Conservation (phyloP, 2,113 vertebrate species). For the Corvus cornix region DNA sequence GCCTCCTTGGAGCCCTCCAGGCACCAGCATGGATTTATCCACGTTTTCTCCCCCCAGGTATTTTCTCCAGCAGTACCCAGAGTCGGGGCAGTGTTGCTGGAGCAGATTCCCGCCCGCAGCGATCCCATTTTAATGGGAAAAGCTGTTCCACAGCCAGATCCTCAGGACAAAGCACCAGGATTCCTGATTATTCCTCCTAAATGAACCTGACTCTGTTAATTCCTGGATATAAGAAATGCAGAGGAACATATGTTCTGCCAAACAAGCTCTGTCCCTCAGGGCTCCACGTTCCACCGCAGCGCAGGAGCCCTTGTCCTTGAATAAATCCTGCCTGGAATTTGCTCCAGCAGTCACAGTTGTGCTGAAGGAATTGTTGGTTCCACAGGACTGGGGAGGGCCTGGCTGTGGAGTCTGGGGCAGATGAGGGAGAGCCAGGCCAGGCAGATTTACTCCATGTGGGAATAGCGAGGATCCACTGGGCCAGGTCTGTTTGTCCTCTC, state of each 20-base stretch:
- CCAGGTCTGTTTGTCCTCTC: not conserved
- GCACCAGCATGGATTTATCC: not conserved
- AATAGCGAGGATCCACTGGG: fast-evolving
- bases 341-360: not conserved
- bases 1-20: too few relatives aligned
- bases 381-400: not conserved
- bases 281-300: fast-evolving
- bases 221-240: not conserved
- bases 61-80: not conserved
- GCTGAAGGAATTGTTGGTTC: not conserved
- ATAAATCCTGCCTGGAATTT: not conserved
- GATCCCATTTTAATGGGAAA: not conserved
- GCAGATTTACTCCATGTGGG: fast-evolving
- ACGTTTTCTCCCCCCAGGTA: fast-evolving
- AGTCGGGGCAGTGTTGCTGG: not conserved
- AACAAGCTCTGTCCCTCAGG: not conserved
- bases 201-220: not conserved
- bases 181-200: not conserved
- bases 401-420: not conserved
- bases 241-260: not conserved
- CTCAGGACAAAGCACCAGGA: not conserved
- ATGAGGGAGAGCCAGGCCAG: not conserved
- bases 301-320: not conserved
- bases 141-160: not conserved
- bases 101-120: fast-evolving